A percentile compares a stretch with the other conserved stretches of the same genome.
These are phyloP conservation scores for Lasiurus cinereus DNA, from an alignment of 2,113 vertebrate genomes.

Conservation along the genomic window DNA sequence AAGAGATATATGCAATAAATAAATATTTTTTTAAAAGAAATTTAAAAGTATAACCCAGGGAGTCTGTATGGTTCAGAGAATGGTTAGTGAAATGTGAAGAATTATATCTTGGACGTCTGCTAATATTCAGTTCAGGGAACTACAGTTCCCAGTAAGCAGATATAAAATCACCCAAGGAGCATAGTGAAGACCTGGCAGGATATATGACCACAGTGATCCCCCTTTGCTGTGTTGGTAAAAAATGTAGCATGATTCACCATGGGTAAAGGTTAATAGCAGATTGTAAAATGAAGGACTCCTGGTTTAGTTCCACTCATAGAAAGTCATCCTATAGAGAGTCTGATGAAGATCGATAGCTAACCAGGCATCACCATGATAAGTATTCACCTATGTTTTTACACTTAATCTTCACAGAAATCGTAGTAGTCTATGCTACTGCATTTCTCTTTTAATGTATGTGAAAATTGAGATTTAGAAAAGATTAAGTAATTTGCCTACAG, in stretches of 20 bases:
- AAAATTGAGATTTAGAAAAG: slow-evolving; percentile 37
- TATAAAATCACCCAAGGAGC: neutral
- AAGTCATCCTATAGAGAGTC: neutral
- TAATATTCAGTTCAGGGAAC: slow-evolving; percentile 53
- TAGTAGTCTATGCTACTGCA: neutral
- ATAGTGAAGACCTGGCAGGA: neutral
- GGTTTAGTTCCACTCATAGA: neutral
- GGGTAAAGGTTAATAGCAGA: neutral
- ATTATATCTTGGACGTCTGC: neutral
- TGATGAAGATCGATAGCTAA: neutral
- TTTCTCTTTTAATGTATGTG: neutral
- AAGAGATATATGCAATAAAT: too few relatives aligned
- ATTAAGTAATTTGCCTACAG: neutral
- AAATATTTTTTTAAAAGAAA: slow-evolving; percentile 24
- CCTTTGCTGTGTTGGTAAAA: neutral
- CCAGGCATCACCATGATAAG: neutral
- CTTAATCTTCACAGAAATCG: slow-evolving; percentile 23
- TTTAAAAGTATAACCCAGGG: slow-evolving; percentile 8
- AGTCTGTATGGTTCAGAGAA: slow-evolving; percentile 36
- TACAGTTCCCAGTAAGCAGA: neutral
- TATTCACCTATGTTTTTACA: neutral
- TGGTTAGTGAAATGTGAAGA: neutral
- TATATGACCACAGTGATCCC: neutral
- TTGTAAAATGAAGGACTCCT: neutral
- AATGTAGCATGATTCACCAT: neutral